A percentile compares a stretch with the other conserved stretches of the same genome.
Evolutionary conservation across 2,888 invertebrate genomes (phyloP).

Genomic region (Ditula angustiorana): DNA sequence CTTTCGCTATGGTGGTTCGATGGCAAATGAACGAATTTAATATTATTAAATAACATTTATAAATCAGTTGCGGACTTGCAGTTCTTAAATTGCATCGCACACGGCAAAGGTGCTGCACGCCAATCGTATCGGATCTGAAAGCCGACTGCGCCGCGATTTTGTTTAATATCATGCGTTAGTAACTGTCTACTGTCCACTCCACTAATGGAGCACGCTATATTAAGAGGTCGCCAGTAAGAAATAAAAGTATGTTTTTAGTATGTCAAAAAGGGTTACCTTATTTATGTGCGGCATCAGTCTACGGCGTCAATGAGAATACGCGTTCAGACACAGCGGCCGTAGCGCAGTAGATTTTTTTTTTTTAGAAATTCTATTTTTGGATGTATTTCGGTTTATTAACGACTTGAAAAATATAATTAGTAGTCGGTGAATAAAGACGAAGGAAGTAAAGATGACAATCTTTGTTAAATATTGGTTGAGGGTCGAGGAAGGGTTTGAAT

Average conservation of each 20-base stretch:
- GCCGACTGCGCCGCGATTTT: conserved; percentile 15
- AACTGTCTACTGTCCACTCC: too few species aligned
- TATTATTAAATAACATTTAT: background rate
- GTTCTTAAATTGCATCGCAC: background rate
- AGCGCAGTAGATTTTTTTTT: too few species aligned
- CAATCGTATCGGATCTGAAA: background rate
- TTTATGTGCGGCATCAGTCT: too few species aligned
- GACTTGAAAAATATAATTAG: too few species aligned
- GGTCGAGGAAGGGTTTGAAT: too few species aligned
- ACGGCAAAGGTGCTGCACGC: background rate
- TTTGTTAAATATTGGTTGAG: too few species aligned
- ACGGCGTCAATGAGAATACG: too few species aligned
- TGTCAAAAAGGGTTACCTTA: background rate
- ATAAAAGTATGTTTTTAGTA: background rate
- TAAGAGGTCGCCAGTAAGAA: background rate
- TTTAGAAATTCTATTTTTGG: too few species aligned
- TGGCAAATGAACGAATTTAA: background rate
- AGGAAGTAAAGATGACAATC: too few species aligned
- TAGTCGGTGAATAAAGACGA: too few species aligned
- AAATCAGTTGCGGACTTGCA: background rate
- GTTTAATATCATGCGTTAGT: background rate
- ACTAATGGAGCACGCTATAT: background rate
- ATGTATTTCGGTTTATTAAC: too few species aligned
- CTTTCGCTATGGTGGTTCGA: background rate
- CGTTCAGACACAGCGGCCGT: too few species aligned